These are phyloP conservation scores for Melipona quadrifasciata DNA, from an alignment of 1,140 invertebrate species.

Conservation along the genomic window DNA sequence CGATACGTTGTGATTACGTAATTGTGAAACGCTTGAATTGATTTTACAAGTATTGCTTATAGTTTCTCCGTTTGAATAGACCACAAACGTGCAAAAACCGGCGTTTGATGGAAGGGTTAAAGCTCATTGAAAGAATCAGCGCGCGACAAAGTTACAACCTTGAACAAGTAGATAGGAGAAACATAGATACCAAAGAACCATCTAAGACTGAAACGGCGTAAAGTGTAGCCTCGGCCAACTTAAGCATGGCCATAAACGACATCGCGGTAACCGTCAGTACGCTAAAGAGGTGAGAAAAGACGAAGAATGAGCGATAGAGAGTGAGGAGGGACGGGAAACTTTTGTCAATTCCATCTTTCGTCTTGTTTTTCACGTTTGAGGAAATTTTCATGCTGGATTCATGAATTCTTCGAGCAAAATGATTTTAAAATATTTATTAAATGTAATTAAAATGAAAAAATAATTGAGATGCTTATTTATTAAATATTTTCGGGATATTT, in stretches of 20 bases:
- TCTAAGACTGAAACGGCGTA: slow-evolving; percentile 78
- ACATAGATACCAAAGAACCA: slow-evolving; percentile 74
- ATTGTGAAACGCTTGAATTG: slow-evolving; percentile 9
- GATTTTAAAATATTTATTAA: background rate
- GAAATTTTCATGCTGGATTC: background rate
- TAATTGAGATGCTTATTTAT: no score
- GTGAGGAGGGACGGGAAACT: slow-evolving; percentile 26
- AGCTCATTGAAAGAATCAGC: slow-evolving; percentile 48
- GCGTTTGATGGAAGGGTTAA: slow-evolving; percentile 5
- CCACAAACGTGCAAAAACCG: slow-evolving; percentile 13
- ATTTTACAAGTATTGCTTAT: background rate
- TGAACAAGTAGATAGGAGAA: slow-evolving; percentile 73
- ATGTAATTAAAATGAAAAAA: no score
- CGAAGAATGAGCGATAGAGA: slow-evolving; percentile 33
- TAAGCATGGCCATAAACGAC: slow-evolving; percentile 77
- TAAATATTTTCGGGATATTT: no score
- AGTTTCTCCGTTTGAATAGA: background rate
- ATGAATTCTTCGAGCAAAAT: background rate
- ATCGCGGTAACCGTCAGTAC: slow-evolving; percentile 52
- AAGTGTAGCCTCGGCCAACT: slow-evolving; percentile 81
- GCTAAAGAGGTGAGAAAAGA: slow-evolving; percentile 29
- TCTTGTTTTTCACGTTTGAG: background rate
- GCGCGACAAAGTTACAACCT: slow-evolving; percentile 72
- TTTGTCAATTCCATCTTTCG: background rate
- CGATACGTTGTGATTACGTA: background rate